Evolutionary conservation across 2,797 vertebrate species (phyloP).

Genomic region (Ficedula albicollis): DNA sequence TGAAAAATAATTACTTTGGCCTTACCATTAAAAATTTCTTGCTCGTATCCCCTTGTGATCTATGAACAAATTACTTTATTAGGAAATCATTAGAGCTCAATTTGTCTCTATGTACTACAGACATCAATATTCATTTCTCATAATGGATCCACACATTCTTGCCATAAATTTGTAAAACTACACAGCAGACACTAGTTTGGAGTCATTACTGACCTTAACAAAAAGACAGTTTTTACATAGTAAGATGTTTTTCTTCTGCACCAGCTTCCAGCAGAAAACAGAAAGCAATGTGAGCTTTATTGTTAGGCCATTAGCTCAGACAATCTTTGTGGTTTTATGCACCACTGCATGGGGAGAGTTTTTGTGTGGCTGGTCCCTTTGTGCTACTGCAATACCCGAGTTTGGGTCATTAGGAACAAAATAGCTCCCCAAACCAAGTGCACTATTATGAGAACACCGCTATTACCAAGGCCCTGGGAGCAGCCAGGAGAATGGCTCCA

Average conservation of each 20-base stretch:
- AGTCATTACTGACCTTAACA: slow-evolving; percentile 26
- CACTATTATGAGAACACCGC: neutral
- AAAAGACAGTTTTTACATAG: neutral
- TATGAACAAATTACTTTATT: slow-evolving; percentile 81
- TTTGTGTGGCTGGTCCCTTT: neutral
- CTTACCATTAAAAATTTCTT: slow-evolving; percentile 68
- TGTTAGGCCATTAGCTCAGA: neutral
- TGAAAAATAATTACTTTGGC: slow-evolving; percentile 77
- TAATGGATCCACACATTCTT: slow-evolving; percentile 62
- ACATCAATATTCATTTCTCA: slow-evolving; percentile 76
- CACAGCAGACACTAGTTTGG: slow-evolving; percentile 12
- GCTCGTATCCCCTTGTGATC: slow-evolving; percentile 71
- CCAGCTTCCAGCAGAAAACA: neutral
- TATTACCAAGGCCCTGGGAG: neutral
- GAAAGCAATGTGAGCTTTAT: neutral
- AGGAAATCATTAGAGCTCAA: slow-evolving; percentile 78
- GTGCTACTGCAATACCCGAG: neutral
- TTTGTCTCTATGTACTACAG: slow-evolving; percentile 71
- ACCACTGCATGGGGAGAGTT: neutral
- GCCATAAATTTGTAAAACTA: slow-evolving; percentile 53
- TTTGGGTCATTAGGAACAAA: neutral
- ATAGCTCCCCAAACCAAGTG: neutral
- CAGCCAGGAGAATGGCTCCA: neutral
- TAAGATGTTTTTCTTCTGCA: neutral
- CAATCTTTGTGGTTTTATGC: neutral